Conservation (phyloP, 2,888 invertebrate genomes). For the Eupithecia insigniata region DNA sequence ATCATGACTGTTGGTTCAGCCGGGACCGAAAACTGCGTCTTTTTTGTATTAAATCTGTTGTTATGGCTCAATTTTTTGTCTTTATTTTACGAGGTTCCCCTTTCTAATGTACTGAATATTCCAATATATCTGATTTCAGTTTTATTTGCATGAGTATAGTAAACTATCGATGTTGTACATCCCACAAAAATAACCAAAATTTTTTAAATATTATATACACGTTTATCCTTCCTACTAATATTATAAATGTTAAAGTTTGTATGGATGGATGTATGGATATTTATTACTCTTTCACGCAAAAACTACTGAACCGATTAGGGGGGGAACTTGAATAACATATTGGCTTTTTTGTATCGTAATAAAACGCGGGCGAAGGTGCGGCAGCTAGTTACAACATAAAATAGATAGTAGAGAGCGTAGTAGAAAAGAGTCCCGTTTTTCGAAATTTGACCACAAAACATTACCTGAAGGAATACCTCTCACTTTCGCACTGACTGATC, state of each 20-base stretch:
- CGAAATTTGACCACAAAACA: neutral
- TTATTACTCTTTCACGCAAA: too few species aligned
- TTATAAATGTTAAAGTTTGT: too few species aligned
- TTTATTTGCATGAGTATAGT: neutral
- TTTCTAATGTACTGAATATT: neutral
- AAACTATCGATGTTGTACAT: neutral
- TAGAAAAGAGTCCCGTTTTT: neutral
- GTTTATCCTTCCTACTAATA: too few species aligned
- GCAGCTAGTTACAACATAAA: too few species aligned
- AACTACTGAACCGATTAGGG: too few species aligned
- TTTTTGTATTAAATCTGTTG: neutral
- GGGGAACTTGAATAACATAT: too few species aligned
- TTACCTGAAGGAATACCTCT: neutral
- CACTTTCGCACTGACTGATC: neutral
- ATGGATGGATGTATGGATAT: too few species aligned
- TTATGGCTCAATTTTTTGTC: neutral
- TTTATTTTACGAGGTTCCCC: neutral
- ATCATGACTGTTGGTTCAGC: constrained; percentile 10
- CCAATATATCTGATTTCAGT: neutral
- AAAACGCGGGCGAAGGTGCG: too few species aligned
- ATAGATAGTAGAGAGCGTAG: neutral
- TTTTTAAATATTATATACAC: too few species aligned
- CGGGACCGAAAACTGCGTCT: neutral
- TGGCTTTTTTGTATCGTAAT: too few species aligned
- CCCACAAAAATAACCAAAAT: too few species aligned